Base-by-base conservation (phyloP, 1,140 invertebrate genomes). In the Macrotrachela quadricornifera region DNA sequence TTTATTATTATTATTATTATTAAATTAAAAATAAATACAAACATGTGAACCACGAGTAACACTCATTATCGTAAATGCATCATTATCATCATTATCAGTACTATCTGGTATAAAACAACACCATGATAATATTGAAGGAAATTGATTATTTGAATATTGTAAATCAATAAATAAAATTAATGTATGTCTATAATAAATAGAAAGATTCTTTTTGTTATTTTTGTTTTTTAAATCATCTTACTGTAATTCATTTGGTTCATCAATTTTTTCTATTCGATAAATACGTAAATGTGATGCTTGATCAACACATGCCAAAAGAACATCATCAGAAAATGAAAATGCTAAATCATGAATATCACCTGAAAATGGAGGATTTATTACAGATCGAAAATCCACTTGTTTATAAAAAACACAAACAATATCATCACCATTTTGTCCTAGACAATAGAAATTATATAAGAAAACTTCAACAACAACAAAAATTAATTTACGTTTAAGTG, bases 231-330 rank as follows among this genome's bases (percentile, higher is more conserved):
- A 56, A 21, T 43, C 43, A 42, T 54, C 49, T 15, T 43, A 52
- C n/a, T 54, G 46, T 44, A 50, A 44, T 13, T 40, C 42, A 37
- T 30, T 30, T 4, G 21, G 21, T 30, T 30, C 60, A 15, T 60
- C 61, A 15, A 64, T 60, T 54, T 71, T 74, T 61, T 78, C 76
- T 57, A 88, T 80, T 58, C 80, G 77, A 69, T 88, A 79, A 49
- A 88, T 78, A 69, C 79, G 83, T 45, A 82, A 74, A 68, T 77
- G 80, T 39, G 83, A 83, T 51, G 74, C 74, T 61, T 81, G 78
- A 71, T 94, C 87, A 41, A 90, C 80, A 60, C 78, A 82, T 1
- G 81, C 86, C 13, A 92, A 69, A 51, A 88, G 74, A 17, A 84
- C 77, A 62, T 81, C 77, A 21, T 76, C 73, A 21, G 80, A 78